Base-by-base conservation (phyloP, 2,797 vertebrate species). In the Myiotriccus ornatus region DNA sequence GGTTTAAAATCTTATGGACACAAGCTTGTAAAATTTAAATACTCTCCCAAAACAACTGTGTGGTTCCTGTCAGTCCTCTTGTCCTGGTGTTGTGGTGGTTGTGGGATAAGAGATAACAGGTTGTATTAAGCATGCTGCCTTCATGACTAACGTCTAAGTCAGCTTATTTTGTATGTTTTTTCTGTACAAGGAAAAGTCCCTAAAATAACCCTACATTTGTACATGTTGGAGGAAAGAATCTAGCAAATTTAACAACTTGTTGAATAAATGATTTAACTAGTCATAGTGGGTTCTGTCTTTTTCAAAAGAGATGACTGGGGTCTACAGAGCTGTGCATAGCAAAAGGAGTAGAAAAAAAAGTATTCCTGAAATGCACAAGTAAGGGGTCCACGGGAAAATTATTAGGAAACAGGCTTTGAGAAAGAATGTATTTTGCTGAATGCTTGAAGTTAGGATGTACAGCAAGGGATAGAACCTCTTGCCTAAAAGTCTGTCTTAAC, bases 11-110 rank as follows among this genome's bases (percentile, higher is more conserved):
- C 25, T 77, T 55, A 19, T 0, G 10, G 44, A 22, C 21, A 22
- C 21, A 30, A 62, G 27, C 50, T 57, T 71, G 28, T 71, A 46
- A 73, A 70, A 50, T 63, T 6, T 27, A 73, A 77, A 15, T 50
- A 24, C 4, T 24, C 30, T 55, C 73, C 50, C n/a, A 75, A 69
- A 70, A 22, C 1, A 24, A 1, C 2, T 2, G 0, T 2, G 20
- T 23, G 21, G 21, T 46, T 86, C 23, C 53, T 67, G 27, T 57
- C 23, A 18, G 14, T 95, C 24, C 37, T 85, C 44, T 87, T 70
- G 39, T 37, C 18, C 37, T 28, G 64, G 49, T 32, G 1, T 0
- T 24, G n/a, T 56, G 34, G 27, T 63, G 17, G 19, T 3, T 80
- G 56, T 74, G 57, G 35, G 12, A 30, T 34, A 24, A 76, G 49